Percentiles rank a stretch among this genome's conserved stretches.
Conservation (phyloP, 2,797 vertebrate genomes). For the Apogon talboti region DNA sequence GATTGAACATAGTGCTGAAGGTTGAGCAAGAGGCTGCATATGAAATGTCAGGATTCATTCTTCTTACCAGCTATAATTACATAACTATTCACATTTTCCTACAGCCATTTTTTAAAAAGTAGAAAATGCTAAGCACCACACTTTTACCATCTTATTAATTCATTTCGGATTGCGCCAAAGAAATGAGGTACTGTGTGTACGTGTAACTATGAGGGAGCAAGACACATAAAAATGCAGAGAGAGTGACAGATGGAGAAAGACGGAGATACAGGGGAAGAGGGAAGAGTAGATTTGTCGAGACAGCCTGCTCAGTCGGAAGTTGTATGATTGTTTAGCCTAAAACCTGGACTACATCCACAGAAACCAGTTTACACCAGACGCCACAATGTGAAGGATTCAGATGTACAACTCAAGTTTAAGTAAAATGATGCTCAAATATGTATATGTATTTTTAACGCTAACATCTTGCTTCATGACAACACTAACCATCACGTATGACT, state of each 20-base stretch:
- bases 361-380: slow-evolving; percentile 53
- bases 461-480: slow-evolving; percentile 24
- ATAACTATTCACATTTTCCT: slow-evolving; percentile 50
- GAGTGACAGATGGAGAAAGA: slow-evolving; percentile 76
- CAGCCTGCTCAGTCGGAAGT: slow-evolving; percentile 70
- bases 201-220: slow-evolving; percentile 20
- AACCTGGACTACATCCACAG: slow-evolving; percentile 47
- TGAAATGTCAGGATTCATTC: slow-evolving; percentile 33
- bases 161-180: slow-evolving; percentile 37
- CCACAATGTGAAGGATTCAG: slow-evolving; percentile 8
- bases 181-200: slow-evolving; percentile 22
- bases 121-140: slow-evolving; percentile 19
- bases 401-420: slow-evolving; percentile 2
- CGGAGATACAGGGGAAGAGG: slow-evolving; percentile 56
- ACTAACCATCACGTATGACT: slow-evolving; percentile 41
- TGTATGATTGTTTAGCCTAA: slow-evolving; percentile 59
- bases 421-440: not conserved
- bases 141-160: slow-evolving; percentile 50
- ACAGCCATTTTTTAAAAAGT: slow-evolving; percentile 18
- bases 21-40: slow-evolving; percentile 42
- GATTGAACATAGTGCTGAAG: slow-evolving; percentile 38
- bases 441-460: not conserved
- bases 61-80: slow-evolving; percentile 56
- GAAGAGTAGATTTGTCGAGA: slow-evolving; percentile 72
- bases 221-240: slow-evolving; percentile 59